These are phyloP conservation scores for Pinna nobilis DNA, from an alignment of 1,140 invertebrate genomes.

Conservation along the genomic window DNA sequence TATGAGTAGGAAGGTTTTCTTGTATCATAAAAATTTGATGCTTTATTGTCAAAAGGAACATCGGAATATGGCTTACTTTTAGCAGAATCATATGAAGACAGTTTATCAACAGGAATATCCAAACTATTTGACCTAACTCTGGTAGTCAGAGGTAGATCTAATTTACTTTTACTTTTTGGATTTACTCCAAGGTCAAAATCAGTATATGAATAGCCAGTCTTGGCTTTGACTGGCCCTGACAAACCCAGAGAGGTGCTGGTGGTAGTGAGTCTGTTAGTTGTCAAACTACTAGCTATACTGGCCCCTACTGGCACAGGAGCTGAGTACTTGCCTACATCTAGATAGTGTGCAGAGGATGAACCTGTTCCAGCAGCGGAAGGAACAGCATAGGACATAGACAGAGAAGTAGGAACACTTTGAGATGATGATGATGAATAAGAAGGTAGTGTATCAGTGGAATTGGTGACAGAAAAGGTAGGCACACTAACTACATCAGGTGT, in stretches of 20 bases:
- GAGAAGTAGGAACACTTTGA: no score
- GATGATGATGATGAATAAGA: not conserved
- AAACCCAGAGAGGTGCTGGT: slow-evolving; percentile 5
- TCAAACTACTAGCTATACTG: slow-evolving; percentile 2
- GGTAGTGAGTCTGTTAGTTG: slow-evolving; percentile 15
- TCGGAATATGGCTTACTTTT: not conserved
- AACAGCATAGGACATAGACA: not conserved
- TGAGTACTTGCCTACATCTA: no score
- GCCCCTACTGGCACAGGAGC: no score
- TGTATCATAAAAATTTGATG: not conserved
- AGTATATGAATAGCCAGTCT: slow-evolving; percentile 38
- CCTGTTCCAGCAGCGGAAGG: not conserved
- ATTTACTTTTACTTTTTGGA: slow-evolving; percentile 27
- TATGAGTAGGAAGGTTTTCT: not conserved
- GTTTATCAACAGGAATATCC: slow-evolving; percentile 31
- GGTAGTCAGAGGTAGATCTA: slow-evolving; percentile 16
- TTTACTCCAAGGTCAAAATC: slow-evolving; percentile 49
- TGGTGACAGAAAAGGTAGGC: not conserved
- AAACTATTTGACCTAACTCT: slow-evolving; percentile 41
- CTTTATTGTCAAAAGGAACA: slow-evolving; percentile 15
- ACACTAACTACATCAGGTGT: not conserved
- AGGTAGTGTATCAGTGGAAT: not conserved
- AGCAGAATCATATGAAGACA: slow-evolving; percentile 6
- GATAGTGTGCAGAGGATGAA: slow-evolving; percentile 2
- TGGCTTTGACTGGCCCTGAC: slow-evolving; percentile 28